A percentile compares a stretch with the other conserved stretches of the same genome.
Conservation (phyloP, 1,140 invertebrate species). For the Trichoplusia ni region DNA sequence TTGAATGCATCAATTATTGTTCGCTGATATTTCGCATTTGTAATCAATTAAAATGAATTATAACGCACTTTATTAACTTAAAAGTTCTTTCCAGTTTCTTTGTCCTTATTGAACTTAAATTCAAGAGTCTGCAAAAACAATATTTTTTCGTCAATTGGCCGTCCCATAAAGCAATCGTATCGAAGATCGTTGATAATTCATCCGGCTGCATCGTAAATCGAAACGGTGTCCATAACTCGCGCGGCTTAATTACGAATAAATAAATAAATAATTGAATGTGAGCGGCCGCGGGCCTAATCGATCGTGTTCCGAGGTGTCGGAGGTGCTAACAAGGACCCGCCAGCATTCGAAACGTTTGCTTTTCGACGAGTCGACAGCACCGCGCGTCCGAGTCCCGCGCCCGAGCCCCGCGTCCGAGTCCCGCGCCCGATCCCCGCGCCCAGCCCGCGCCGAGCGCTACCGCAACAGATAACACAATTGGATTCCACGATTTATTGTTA, state of each 20-base stretch:
- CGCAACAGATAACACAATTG: slow-evolving; percentile 25
- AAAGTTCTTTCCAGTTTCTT: too few relatives aligned
- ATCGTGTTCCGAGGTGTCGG: slow-evolving; percentile 62
- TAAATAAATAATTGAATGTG: slow-evolving; percentile 81
- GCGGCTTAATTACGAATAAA: slow-evolving; percentile 80
- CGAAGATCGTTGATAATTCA: slow-evolving; percentile 62
- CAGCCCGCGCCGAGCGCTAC: too few relatives aligned
- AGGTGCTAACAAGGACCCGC: slow-evolving; percentile 75
- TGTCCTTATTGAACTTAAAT: too few relatives aligned
- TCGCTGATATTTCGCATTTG: not conserved
- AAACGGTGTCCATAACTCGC: slow-evolving; percentile 65
- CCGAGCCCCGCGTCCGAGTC: too few relatives aligned
- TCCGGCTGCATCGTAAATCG: slow-evolving; percentile 70
- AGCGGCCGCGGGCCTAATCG: slow-evolving; percentile 78
- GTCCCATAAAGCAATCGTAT: slow-evolving; percentile 53
- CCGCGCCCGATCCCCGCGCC: too few relatives aligned
- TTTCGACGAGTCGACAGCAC: slow-evolving; percentile 14
- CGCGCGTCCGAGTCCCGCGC: too few relatives aligned
- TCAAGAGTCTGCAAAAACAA: slow-evolving; percentile 16
- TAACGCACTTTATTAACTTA: too few relatives aligned
- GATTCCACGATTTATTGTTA: slow-evolving; percentile 20
- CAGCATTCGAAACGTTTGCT: slow-evolving; percentile 21
- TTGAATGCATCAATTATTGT: not conserved
- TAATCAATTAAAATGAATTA: too few relatives aligned
- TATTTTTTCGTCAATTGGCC: slow-evolving; percentile 18